Evolutionary conservation across 1,140 invertebrate genomes (phyloP).

Genomic region (Drosophila willistoni): DNA sequence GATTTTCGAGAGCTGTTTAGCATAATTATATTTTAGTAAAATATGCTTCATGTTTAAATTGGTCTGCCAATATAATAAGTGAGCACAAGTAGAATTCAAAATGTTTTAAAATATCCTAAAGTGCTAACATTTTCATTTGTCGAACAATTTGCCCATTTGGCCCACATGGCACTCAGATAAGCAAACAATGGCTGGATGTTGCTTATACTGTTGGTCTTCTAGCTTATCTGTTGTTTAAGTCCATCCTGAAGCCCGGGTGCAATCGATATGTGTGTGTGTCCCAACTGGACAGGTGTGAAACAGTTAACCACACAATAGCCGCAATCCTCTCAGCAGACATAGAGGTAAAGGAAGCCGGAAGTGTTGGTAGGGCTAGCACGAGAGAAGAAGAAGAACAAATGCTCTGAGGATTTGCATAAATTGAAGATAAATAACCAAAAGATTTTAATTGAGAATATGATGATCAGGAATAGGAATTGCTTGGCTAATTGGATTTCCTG

Average conservation of each 20-base stretch:
- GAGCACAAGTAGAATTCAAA: no score
- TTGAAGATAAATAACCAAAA: slow-evolving; percentile 5
- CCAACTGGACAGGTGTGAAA: slow-evolving; percentile 49
- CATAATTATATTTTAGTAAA: no score
- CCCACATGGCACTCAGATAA: slow-evolving; percentile 43
- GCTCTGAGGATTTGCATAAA: slow-evolving; percentile 2
- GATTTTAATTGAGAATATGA: slow-evolving; percentile 5
- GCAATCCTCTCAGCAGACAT: no score
- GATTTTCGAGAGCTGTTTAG: no score
- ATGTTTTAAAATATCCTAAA: slow-evolving; percentile 4
- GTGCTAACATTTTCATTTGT: slow-evolving; percentile 22
- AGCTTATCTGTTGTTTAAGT: slow-evolving; percentile 40
- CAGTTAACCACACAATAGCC: slow-evolving; percentile 36
- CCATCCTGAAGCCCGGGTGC: slow-evolving; percentile 30
- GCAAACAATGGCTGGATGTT: slow-evolving; percentile 29
- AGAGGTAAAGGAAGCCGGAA: neutral
- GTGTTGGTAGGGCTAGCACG: neutral
- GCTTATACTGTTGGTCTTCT: slow-evolving; percentile 2
- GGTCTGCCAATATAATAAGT: no score
- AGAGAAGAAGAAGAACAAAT: neutral
- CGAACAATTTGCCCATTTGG: slow-evolving; percentile 37
- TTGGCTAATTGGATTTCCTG: slow-evolving; percentile 6
- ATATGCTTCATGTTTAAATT: no score
- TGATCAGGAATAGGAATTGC: neutral
- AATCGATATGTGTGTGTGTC: slow-evolving; percentile 33